A percentile compares a stretch with the other conserved stretches of the same genome.
These are phyloP conservation scores for Protobothrops flavoviridis DNA, from an alignment of 2,113 vertebrate genomes.

Conservation along the genomic window DNA sequence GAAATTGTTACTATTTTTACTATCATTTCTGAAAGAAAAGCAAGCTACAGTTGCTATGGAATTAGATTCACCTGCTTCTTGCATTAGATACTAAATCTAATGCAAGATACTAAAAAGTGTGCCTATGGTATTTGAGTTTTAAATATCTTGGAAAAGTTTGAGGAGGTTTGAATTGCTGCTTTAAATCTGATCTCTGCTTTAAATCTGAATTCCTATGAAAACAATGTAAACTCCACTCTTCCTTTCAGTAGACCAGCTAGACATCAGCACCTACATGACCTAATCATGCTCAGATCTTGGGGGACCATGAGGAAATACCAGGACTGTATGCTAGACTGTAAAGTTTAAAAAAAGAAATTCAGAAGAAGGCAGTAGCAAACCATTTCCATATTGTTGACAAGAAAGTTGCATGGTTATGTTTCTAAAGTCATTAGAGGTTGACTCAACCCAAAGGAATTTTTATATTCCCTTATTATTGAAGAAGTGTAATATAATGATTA, in stretches of 20 bases:
- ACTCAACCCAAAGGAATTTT: not conserved
- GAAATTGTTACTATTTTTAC: not conserved
- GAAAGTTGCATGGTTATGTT: not conserved
- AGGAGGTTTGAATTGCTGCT: not conserved
- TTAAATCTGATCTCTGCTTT: not conserved
- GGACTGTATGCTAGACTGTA: not conserved
- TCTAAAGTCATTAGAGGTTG: not conserved
- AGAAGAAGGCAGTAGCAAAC: not conserved
- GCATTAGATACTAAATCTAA: not conserved
- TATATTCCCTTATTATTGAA: not conserved
- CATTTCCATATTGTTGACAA: not conserved
- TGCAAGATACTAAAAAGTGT: not conserved
- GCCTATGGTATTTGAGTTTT: not conserved
- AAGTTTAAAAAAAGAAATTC: not conserved
- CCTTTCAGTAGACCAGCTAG: not conserved
- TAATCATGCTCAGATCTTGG: not conserved
- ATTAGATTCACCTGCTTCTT: not conserved
- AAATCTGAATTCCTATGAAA: not conserved
- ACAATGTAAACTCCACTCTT: not conserved
- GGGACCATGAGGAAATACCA: not conserved
- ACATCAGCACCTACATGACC: not conserved
- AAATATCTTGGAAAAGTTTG: not conserved
- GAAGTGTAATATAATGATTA: not conserved
- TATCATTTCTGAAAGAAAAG: not conserved
- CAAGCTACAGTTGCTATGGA: not conserved